phyloP scores from a whole-genome alignment of 2,113 vertebrate genomes.

The Scopus umbretta region DNA sequence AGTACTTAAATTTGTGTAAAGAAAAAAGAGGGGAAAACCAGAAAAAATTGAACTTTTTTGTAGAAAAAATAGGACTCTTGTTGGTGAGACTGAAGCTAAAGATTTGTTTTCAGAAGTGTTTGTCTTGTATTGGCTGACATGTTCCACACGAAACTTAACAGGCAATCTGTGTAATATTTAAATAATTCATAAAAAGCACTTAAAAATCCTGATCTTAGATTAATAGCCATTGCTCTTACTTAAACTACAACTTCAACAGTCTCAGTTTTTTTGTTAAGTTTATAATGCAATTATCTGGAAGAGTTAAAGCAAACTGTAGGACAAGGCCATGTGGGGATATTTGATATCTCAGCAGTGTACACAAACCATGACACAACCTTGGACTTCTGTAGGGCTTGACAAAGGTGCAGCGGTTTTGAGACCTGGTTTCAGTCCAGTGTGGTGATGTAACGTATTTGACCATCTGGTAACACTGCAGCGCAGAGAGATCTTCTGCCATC shows the following conservation, averaged over 20 bases:
- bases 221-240: neutral
- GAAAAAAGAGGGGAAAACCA: neutral
- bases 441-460: neutral
- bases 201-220: neutral
- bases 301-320: neutral
- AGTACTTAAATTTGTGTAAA: neutral
- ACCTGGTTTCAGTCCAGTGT: accelerated
- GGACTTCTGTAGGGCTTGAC: neutral
- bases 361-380: neutral
- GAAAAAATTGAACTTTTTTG: accelerated
- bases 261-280: accelerated
- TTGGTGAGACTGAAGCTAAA: neutral
- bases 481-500: too few species aligned
- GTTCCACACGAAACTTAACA: neutral
- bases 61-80: neutral
- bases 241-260: accelerated
- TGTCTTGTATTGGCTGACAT: neutral
- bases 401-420: accelerated
- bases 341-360: accelerated
- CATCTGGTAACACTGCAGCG: neutral
- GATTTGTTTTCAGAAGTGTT: neutral
- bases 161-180: neutral
- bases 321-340: neutral
- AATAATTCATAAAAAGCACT: neutral
- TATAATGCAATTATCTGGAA: accelerated